Percentiles rank a stretch among this genome's conserved stretches.
Conservation (phyloP, 2,113 vertebrate genomes). For the Chloebia gouldiae region DNA sequence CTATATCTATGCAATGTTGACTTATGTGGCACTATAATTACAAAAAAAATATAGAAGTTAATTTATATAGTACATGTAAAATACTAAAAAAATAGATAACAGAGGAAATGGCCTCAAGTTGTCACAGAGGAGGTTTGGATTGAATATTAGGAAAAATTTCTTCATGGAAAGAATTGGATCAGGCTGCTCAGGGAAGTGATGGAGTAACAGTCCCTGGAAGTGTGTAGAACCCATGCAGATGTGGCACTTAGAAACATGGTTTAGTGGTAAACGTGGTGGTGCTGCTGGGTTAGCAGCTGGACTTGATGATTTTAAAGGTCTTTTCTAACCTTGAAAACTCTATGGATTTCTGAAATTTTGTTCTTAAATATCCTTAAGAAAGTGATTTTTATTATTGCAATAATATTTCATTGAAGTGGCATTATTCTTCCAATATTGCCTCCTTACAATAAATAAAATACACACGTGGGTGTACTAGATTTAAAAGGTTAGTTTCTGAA, state of each 20-base stretch:
- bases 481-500: not conserved
- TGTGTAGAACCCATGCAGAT: not conserved
- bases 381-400: not conserved
- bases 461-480: fast-evolving
- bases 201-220: not conserved
- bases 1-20: not conserved
- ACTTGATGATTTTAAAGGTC: not conserved
- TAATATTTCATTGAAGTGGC: not conserved
- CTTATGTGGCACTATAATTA: not conserved
- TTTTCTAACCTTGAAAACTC: not conserved
- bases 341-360: not conserved
- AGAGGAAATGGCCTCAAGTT: not conserved
- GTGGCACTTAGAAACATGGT: not conserved
- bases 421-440: not conserved
- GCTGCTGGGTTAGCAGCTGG: not conserved
- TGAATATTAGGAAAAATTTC: not conserved
- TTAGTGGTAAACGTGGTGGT: not conserved
- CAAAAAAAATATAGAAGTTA: not conserved
- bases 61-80: not conserved
- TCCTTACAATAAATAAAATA: not conserved
- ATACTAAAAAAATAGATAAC: not conserved
- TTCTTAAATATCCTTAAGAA: not conserved
- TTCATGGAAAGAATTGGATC: not conserved
- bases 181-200: not conserved
- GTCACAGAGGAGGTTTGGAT: not conserved